These are phyloP conservation scores for Malthinus seriepunctatus DNA, from an alignment of 2,888 invertebrate genomes.

Conservation along the genomic window DNA sequence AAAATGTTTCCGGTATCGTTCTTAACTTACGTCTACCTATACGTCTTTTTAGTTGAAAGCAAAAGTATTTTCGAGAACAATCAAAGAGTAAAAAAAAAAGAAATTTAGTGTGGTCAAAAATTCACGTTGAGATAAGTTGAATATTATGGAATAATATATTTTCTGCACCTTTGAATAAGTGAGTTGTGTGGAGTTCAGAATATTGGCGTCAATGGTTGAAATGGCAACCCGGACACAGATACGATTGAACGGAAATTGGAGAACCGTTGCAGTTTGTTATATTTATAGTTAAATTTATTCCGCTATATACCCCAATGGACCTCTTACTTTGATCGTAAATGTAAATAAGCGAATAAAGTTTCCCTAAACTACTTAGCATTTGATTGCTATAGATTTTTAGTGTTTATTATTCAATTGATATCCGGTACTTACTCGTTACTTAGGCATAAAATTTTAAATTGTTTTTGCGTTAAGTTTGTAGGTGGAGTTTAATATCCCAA, in stretches of 20 bases:
- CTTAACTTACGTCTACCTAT: too few relatives aligned
- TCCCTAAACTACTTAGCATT: background rate
- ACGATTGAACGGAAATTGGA: slow-evolving; percentile 42
- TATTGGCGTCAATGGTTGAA: slow-evolving; percentile 38
- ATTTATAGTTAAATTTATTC: slow-evolving; percentile 41
- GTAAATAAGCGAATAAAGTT: slow-evolving; percentile 33
- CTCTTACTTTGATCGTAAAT: slow-evolving; percentile 36
- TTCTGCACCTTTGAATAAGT: slow-evolving; percentile 35
- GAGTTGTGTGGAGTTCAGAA: slow-evolving; percentile 39
- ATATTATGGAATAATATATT: slow-evolving; percentile 35
- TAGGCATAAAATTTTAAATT: too few relatives aligned
- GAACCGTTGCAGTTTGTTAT: slow-evolving; percentile 37
- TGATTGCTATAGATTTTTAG: too few relatives aligned
- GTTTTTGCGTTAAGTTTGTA: too few relatives aligned
- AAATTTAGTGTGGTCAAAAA: background rate
- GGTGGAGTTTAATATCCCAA: too few relatives aligned
- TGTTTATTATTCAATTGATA: too few relatives aligned
- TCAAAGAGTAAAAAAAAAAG: too few relatives aligned
- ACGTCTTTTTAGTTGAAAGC: background rate
- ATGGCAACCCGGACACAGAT: slow-evolving; percentile 39
- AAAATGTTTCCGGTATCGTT: background rate
- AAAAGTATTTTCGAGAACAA: too few relatives aligned
- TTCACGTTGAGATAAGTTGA: slow-evolving; percentile 11
- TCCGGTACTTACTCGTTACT: too few relatives aligned
- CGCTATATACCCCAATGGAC: slow-evolving; percentile 29